phyloP scores from a whole-genome alignment of 2,888 invertebrate genomes.

The Pelosia muscerda region DNA sequence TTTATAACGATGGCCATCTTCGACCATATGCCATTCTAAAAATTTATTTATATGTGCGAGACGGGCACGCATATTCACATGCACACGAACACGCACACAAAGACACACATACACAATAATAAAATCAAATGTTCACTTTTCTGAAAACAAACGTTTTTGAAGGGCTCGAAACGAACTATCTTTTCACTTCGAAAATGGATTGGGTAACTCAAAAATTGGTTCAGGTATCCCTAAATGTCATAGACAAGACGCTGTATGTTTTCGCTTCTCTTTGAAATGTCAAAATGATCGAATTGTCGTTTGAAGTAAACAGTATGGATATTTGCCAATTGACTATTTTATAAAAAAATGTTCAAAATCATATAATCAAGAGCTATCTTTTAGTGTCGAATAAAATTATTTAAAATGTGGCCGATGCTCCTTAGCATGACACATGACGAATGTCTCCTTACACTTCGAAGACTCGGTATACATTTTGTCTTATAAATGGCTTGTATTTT shows the following conservation, averaged over 20 bases:
- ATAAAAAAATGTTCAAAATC: constrained; percentile 81
- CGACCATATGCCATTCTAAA: too few relatives aligned
- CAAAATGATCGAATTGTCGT: constrained; percentile 86
- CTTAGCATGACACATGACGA: constrained; percentile 96
- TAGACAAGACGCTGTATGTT: constrained; percentile 71
- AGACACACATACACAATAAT: too few relatives aligned
- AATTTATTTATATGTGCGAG: too few relatives aligned
- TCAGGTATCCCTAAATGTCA: constrained; percentile 60
- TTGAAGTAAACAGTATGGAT: constrained; percentile 88
- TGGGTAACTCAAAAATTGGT: background rate
- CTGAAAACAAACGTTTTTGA: too few relatives aligned
- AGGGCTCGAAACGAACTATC: too few relatives aligned
- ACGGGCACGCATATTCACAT: too few relatives aligned
- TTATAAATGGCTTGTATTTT: constrained; percentile 84
- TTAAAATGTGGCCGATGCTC: constrained; percentile 89
- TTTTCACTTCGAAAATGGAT: too few relatives aligned
- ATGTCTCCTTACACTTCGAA: constrained; percentile 94
- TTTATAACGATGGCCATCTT: too few relatives aligned
- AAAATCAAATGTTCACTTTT: too few relatives aligned
- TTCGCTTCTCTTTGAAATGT: constrained; percentile 71
- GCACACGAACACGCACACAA: too few relatives aligned
- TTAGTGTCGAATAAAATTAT: constrained; percentile 67
- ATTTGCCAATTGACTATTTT: constrained; percentile 84
- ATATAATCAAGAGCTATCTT: constrained; percentile 71
- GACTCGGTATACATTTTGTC: constrained; percentile 91